These are phyloP conservation scores for Micronycteris hirsuta DNA, from an alignment of 2,113 vertebrate genomes.

Conservation along the genomic window DNA sequence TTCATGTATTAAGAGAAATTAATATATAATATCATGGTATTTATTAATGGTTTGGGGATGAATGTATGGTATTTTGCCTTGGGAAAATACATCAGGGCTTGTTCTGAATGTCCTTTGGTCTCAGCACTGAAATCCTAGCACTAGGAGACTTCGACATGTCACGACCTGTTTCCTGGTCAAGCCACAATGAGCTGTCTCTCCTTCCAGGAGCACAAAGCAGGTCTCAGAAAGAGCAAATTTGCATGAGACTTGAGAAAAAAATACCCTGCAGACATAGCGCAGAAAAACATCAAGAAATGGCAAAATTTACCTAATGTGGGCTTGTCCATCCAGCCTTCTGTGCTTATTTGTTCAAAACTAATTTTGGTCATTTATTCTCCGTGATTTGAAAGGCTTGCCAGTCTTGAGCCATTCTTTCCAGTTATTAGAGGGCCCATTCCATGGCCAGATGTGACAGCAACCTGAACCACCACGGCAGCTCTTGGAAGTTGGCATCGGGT, in stretches of 20 bases:
- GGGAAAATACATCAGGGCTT: background rate
- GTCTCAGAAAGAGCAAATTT: background rate
- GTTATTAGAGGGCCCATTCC: background rate
- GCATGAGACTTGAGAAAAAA: background rate
- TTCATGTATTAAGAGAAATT: background rate
- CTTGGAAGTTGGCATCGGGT: accelerated
- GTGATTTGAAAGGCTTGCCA: background rate
- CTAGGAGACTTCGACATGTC: background rate
- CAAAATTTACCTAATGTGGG: background rate
- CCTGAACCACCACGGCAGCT: background rate
- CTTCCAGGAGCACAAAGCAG: background rate
- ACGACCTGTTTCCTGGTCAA: background rate
- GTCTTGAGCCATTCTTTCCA: background rate
- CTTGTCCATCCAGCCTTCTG: background rate
- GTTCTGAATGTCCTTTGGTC: background rate
- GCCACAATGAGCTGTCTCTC: background rate
- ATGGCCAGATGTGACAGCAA: background rate
- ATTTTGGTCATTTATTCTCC: constrained; percentile 25
- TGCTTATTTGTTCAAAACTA: constrained; percentile 10
- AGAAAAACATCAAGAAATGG: constrained; percentile 21
- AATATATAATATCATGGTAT: background rate
- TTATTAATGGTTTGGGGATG: background rate
- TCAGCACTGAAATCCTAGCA: background rate
- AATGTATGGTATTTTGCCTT: background rate
- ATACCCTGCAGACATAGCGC: constrained; percentile 16